Evolutionary conservation across 2,797 vertebrate species (phyloP).

Genomic region (Anniella stebbinsi): DNA sequence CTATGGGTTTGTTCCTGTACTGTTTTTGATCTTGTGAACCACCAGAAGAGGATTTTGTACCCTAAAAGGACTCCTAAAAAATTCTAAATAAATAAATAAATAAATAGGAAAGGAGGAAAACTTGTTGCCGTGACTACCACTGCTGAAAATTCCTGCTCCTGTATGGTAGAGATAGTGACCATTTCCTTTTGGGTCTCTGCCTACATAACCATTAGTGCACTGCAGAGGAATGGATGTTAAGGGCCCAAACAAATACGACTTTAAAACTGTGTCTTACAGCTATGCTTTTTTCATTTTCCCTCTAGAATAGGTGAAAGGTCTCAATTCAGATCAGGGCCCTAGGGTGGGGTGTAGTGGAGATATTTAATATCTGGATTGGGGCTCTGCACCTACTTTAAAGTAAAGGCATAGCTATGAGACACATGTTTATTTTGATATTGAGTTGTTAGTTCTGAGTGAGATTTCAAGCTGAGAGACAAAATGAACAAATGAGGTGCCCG

Average conservation of each 20-base stretch:
- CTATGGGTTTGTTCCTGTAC: not conserved
- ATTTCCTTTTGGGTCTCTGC: not conserved
- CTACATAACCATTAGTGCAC: fast-evolving
- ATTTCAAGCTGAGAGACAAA: conserved; percentile 51
- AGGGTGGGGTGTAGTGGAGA: no score
- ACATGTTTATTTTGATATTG: not conserved
- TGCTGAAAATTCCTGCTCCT: not conserved
- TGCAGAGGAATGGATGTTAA: not conserved
- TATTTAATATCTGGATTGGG: no score
- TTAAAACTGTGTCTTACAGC: no score
- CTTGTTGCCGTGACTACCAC: not conserved
- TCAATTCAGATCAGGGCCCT: no score
- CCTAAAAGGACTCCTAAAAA: not conserved
- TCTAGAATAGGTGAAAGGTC: no score
- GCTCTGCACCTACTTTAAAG: no score
- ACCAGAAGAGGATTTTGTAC: not conserved
- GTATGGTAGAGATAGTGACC: not conserved
- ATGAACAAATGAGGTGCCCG: conserved; percentile 23
- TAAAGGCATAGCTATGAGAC: no score
- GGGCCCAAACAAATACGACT: not conserved
- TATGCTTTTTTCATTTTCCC: no score
- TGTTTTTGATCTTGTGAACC: not conserved
- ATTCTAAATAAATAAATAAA: not conserved
- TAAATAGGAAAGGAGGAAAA: not conserved
- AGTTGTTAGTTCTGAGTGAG: conserved; percentile 35